Base-by-base conservation (phyloP, 2,888 invertebrate species). In the Pemphredon lugubris region DNA sequence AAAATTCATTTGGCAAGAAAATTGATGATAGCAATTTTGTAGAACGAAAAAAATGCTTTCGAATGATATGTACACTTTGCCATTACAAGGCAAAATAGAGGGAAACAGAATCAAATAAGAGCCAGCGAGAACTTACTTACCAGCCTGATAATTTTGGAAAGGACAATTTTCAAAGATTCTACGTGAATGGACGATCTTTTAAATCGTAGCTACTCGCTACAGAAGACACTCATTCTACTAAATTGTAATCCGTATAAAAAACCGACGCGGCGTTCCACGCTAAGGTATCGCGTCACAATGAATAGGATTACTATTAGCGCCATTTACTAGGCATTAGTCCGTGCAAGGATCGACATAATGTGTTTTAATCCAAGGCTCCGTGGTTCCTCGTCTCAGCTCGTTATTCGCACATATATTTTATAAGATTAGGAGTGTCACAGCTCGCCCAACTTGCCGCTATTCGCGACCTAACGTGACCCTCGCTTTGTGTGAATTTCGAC, bases 281-380 rank as follows among this genome's bases (percentile, higher is more conserved):
- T 50, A 50, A 60, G 23, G 44, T 57, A 51, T 75, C 67, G 42
- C 14, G 30, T 64, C 53, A 44, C 59, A 63, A 54, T 58, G 61
- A 78, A 73, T 61, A 50, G 81, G 81, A 82, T 82, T 77, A 77
- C 44, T 77, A 82, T 81, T 81, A 82, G 77, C 65, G 45, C 50
- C 69, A 72, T 81, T 82, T 79, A 75, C 40, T 54, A 44, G 47
- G 57, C 39, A 66, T 73, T 69, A 73, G 44, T 14, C 23, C 47
- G 45, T 54, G 40, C 45, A 45, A 42, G 14, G 45, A 48, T 18
- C 60, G 45, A 45, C 20, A 60, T 61, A 72, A 63, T 69, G 69
- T 57, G 63, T 66, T 73, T 75, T 79, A 79, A 79, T 76, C 63
- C 77, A 59, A 61, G 45, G 32, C 18, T 34, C 55, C 58, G 48